These are phyloP conservation scores for Oscheius sp. DNA, from an alignment of 2,888 invertebrate genomes.

Conservation along the genomic window DNA sequence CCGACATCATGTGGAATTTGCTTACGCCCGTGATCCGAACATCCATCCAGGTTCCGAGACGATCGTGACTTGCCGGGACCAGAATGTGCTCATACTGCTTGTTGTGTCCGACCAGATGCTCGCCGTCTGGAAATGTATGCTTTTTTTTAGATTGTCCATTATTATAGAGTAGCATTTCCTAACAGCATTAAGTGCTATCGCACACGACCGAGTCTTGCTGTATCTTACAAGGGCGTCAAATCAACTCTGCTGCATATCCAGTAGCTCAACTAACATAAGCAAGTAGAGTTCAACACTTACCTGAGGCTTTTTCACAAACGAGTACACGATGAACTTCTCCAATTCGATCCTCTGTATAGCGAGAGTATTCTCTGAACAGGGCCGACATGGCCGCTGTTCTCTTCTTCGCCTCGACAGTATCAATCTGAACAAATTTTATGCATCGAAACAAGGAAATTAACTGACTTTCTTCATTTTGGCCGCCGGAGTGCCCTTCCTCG, in stretches of 20 bases:
- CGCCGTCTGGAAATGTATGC: conserved; percentile 80
- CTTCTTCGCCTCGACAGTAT: conserved; percentile 81
- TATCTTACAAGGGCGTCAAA: no score
- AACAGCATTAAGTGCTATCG: no score
- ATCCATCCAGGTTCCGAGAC: conserved; percentile 60
- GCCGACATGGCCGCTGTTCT: conserved; percentile 89
- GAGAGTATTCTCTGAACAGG: conserved; percentile 80
- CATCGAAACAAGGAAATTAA: not conserved
- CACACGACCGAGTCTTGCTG: no score
- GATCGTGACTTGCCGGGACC: conserved; percentile 51
- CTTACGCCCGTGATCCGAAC: conserved; percentile 62
- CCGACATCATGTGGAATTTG: conserved; percentile 70
- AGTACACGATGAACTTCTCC: conserved; percentile 79
- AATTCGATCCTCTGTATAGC: conserved; percentile 81
- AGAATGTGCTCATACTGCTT: conserved; percentile 89
- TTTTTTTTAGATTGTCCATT: not conserved
- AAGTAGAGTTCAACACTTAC: conserved; percentile 14
- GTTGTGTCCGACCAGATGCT: conserved; percentile 92
- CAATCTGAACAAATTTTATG: conserved; percentile 76
- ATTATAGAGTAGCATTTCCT: no score
- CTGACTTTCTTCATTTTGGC: conserved; percentile 83
- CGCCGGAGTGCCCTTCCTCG: conserved; percentile 94
- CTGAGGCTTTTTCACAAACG: conserved; percentile 89
- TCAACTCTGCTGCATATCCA: no score
- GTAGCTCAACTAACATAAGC: no score